Evolutionary conservation across 2,888 invertebrate genomes (phyloP), one percentile per base, ranked within the genome.

Genomic region (Macropis europaea): DNA sequence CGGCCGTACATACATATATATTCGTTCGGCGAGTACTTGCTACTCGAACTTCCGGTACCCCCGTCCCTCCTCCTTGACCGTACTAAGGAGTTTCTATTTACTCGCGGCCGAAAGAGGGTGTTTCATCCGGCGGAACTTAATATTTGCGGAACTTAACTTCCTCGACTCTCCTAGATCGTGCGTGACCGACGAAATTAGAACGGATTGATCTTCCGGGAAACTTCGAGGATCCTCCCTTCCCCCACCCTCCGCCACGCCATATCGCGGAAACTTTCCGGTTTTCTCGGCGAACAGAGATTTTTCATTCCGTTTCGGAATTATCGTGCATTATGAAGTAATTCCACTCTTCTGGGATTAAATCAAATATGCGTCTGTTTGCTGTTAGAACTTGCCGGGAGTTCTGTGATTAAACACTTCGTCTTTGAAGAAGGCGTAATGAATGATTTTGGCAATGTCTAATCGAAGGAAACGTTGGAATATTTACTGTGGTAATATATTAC

Each of bases 11-110:
- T 36, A 17, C n/a, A n/a, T 30, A 42, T 43, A 82, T 84, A 86
- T 84, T 81, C 83, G 82, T 82, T 81, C 76, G 73, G 82, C 76
- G 83, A 87, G 82, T n/a, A n/a, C n/a, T 84, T 85, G 83, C 80
- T 28, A 36, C 75, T 67, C 77, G 77, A 85, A 87, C 83, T 84
- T 84, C 73, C 66, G 77, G 75, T 76, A 77, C 75, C 73, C 62
- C 53, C 67, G 50, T 53, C 50, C 50, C 50, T 43, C 42, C 47
- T 43, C n/a, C 66, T 47, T 53, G 67, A 54, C 62, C 64, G 70
- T 47, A 78, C 76, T 67, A 81, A 82, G 79, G 80, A 81, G 78
- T 81, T 82, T 69, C 68, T 83, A 82, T 86, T 86, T 86, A 85
- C 83, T 85, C 76, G 79, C 78, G 67, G 76, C 71, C 77, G 56